Conservation (phyloP, 1,140 invertebrate genomes). For the Lepidurus packardi region DNA sequence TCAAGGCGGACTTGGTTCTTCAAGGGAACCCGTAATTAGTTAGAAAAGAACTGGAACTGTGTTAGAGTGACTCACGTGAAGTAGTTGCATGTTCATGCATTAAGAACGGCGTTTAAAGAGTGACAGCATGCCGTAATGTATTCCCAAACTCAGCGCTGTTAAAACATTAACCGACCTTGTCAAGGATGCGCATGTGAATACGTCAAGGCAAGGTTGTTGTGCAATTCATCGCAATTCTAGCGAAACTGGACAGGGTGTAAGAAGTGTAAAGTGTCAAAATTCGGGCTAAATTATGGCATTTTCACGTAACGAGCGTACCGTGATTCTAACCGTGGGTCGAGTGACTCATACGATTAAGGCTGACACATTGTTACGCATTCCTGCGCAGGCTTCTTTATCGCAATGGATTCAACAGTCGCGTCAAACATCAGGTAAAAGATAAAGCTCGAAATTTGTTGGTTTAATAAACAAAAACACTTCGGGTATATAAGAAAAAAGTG, state of each 20-base stretch:
- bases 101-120: no score
- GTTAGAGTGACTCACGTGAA: not conserved
- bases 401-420: constrained; percentile 1
- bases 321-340: not conserved
- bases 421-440: not conserved
- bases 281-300: not conserved
- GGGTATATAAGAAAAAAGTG: no score
- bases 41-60: no score
- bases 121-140: no score
- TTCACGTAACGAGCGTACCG: not conserved
- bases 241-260: no score
- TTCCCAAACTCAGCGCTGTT: no score
- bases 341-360: not conserved
- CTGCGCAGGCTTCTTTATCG: not conserved
- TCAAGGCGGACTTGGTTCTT: no score
- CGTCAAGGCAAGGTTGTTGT: not conserved
- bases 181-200: not conserved
- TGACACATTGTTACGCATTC: constrained; percentile 1
- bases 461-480: no score
- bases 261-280: no score
- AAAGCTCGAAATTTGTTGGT: not conserved
- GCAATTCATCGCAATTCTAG: not conserved
- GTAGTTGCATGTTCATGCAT: not conserved
- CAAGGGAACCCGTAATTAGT: no score
- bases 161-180: not conserved